Conservation (phyloP, 2,797 vertebrate species). For the Acanthurus tractus region DNA sequence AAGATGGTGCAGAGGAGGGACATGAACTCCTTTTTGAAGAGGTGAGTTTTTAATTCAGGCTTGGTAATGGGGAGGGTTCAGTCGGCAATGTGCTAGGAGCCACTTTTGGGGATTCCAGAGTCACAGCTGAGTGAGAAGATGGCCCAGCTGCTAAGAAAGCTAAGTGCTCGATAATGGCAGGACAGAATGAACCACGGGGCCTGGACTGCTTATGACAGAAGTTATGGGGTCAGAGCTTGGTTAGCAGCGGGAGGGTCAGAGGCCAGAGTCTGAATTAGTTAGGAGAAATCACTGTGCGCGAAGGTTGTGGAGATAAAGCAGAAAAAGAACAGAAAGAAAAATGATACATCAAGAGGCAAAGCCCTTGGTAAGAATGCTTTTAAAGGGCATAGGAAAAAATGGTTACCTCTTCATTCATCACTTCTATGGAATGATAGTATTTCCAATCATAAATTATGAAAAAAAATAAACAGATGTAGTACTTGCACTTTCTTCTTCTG, state of each 20-base stretch:
- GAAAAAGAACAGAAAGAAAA: neutral
- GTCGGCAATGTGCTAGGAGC: neutral
- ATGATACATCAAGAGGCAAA: neutral
- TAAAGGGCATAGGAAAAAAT: neutral
- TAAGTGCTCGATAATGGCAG: slow-evolving; percentile 43
- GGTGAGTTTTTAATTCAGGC: slow-evolving; percentile 22
- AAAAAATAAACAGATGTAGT: neutral
- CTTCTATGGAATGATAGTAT: neutral
- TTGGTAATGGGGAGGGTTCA: slow-evolving; percentile 21
- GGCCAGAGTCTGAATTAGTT: slow-evolving; percentile 34
- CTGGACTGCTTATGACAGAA: slow-evolving; percentile 15
- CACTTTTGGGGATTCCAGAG: slow-evolving; percentile 47
- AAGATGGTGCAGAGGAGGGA: neutral
- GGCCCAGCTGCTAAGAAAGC: slow-evolving; percentile 31
- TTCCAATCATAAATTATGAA: neutral
- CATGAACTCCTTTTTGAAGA: slow-evolving; percentile 1
- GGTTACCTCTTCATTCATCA: neutral
- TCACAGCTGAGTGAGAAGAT: slow-evolving; percentile 36
- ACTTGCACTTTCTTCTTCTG: neutral
- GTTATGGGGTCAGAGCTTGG: slow-evolving; percentile 41
- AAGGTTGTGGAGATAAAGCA: slow-evolving; percentile 1
- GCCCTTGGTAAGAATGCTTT: neutral
- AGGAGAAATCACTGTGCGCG: slow-evolving; percentile 34
- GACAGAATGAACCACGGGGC: slow-evolving; percentile 13
- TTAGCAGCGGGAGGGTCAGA: slow-evolving; percentile 43